Evolutionary conservation across 2,888 invertebrate genomes (phyloP).

Genomic region (Exocentrus adspersus): DNA sequence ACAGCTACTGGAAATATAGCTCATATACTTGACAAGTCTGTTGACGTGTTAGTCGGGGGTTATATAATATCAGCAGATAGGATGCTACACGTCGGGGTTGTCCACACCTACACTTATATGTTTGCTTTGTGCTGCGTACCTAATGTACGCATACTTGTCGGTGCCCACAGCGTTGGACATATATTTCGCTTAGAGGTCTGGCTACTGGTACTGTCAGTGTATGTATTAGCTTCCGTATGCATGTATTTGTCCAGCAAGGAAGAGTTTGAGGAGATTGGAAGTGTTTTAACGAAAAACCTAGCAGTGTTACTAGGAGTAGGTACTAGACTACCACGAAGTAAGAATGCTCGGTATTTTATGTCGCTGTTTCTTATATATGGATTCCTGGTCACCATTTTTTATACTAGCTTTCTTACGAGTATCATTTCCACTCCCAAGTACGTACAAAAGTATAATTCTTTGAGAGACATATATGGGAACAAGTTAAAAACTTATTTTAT

Average conservation of each 20-base stretch:
- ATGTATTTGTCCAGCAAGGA: neutral
- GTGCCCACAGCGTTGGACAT: neutral
- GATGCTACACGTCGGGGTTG: neutral
- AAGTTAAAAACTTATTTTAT: slow-evolving; percentile 9
- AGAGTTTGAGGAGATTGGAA: neutral
- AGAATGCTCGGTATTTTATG: slow-evolving; percentile 28
- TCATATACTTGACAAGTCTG: neutral
- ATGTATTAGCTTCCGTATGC: slow-evolving; percentile 2
- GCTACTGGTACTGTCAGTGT: neutral
- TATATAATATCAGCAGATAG: neutral
- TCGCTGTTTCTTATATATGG: slow-evolving; percentile 21
- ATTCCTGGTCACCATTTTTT: slow-evolving; percentile 3
- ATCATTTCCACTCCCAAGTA: slow-evolving; percentile 9
- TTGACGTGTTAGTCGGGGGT: neutral
- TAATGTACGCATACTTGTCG: neutral
- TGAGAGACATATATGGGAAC: neutral
- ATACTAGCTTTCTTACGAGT: slow-evolving; percentile 19
- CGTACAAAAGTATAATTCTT: neutral
- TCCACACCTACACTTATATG: neutral
- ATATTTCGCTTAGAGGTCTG: slow-evolving; percentile 6
- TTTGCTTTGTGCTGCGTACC: neutral
- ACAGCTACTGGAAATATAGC: neutral
- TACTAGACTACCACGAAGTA: slow-evolving; percentile 8
- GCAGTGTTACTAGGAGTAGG: neutral
- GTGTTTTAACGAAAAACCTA: neutral